Evolutionary conservation across 2,888 invertebrate species (phyloP).

Genomic region (Notodonta dromedarius): DNA sequence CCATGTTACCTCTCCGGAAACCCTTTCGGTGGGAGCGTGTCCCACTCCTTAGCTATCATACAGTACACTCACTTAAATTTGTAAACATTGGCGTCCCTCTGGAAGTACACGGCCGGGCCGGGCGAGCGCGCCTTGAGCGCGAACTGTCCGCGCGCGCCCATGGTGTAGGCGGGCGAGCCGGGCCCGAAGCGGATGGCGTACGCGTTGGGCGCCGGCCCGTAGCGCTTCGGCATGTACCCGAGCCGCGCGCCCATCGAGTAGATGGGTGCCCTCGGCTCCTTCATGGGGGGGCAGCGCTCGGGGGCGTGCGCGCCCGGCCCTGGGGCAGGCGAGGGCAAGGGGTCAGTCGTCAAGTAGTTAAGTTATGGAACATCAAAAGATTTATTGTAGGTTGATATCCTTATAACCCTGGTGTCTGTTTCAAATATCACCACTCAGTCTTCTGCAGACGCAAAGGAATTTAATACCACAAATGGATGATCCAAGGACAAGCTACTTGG

Average conservation of each 20-base stretch:
- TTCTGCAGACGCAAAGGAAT: no score
- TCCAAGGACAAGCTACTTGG: no score
- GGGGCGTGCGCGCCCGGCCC: conserved; percentile 86
- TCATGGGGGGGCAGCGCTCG: conserved; percentile 82
- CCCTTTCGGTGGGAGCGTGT: no score
- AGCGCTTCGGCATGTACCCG: conserved; percentile 67
- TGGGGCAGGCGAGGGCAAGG: background rate
- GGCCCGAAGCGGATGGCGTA: conserved; percentile 78
- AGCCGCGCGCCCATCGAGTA: conserved; percentile 83
- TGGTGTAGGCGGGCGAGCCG: conserved; percentile 75
- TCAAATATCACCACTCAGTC: no score
- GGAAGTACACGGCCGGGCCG: conserved; percentile 83
- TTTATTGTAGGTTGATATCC: no score
- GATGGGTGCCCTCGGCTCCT: conserved; percentile 80
- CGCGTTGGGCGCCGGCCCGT: conserved; percentile 86
- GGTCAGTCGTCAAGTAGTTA: no score
- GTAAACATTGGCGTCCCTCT: conserved; percentile 67
- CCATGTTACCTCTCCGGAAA: no score
- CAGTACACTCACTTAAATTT: conserved; percentile 49
- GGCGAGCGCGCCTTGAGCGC: conserved; percentile 64
- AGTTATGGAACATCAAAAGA: no score
- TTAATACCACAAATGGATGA: no score
- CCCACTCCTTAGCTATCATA: no score
- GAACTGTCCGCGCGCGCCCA: conserved; percentile 69
- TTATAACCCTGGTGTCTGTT: no score